These are phyloP conservation scores for Acanthoscelides obtectus DNA, from an alignment of 2,888 invertebrate species.

Conservation along the genomic window DNA sequence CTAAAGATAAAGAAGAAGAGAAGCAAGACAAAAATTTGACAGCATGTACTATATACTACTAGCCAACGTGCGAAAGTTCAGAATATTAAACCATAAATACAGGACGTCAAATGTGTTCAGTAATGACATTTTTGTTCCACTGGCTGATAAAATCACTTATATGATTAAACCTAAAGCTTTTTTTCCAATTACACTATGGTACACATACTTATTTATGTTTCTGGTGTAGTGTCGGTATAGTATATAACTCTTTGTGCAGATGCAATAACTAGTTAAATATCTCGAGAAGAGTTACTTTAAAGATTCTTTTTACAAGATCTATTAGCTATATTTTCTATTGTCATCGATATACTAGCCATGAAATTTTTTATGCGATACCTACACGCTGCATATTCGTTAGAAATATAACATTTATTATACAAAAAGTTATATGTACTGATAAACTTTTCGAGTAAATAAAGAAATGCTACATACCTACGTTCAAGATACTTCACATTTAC, in stretches of 20 bases:
- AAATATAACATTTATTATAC: background rate
- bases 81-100: background rate
- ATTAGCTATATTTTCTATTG: conserved; percentile 34
- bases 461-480: background rate
- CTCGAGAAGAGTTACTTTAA: background rate
- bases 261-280: background rate
- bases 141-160: background rate
- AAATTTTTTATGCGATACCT: conserved; percentile 11
- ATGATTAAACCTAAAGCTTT: background rate
- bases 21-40: too few relatives aligned
- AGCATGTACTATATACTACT: too few relatives aligned
- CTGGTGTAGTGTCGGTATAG: background rate
- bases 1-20: too few relatives aligned
- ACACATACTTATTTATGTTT: background rate
- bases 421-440: background rate
- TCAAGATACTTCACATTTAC: too few relatives aligned
- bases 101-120: background rate
- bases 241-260: background rate
- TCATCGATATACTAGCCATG: conserved; percentile 25
- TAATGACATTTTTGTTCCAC: background rate
- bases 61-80: too few relatives aligned
- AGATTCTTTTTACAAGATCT: conserved; percentile 13
- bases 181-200: background rate
- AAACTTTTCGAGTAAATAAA: background rate
- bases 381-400: background rate